Conservation (phyloP, 2,113 vertebrate species). For the Podiceps cristatus region DNA sequence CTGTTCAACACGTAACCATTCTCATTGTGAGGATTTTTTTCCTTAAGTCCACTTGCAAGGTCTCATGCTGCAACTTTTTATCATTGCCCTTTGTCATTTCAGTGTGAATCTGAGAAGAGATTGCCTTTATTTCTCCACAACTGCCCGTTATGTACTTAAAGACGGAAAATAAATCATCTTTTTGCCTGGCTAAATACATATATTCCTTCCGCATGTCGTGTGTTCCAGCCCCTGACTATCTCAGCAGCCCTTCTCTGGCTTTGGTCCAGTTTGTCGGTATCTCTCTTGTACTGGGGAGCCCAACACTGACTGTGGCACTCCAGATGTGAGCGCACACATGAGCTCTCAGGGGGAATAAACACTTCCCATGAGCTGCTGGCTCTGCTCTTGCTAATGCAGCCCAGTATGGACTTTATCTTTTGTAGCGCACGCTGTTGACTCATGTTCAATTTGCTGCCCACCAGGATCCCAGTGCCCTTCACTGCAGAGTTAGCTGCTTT, state of each 20-base stretch:
- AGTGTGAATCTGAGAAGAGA: not conserved
- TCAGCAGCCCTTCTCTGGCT: not conserved
- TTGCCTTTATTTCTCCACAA: not conserved
- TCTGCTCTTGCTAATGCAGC: not conserved
- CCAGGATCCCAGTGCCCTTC: no score
- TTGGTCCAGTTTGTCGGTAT: not conserved
- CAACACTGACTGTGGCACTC: rapidly evolving
- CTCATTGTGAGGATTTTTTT: not conserved
- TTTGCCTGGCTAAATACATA: not conserved
- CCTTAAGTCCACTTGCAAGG: not conserved
- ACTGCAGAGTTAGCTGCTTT: not conserved
- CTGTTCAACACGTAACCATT: not conserved
- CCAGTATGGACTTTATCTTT: not conserved
- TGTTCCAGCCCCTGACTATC: not conserved
- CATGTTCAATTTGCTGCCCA: not conserved
- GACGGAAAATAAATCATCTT: not conserved
- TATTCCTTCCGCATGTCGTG: not conserved
- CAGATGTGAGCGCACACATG: not conserved
- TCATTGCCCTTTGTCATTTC: not conserved
- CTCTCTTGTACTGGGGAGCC: not conserved
- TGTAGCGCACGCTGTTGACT: not conserved
- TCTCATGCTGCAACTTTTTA: not conserved
- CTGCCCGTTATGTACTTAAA: rapidly evolving
- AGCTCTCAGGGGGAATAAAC: not conserved
- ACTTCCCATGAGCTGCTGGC: rapidly evolving